Percentiles rank a stretch among this genome's conserved stretches.
Evolutionary conservation across 2,113 vertebrate species (phyloP).

Genomic region (Isurus oxyrinchus): DNA sequence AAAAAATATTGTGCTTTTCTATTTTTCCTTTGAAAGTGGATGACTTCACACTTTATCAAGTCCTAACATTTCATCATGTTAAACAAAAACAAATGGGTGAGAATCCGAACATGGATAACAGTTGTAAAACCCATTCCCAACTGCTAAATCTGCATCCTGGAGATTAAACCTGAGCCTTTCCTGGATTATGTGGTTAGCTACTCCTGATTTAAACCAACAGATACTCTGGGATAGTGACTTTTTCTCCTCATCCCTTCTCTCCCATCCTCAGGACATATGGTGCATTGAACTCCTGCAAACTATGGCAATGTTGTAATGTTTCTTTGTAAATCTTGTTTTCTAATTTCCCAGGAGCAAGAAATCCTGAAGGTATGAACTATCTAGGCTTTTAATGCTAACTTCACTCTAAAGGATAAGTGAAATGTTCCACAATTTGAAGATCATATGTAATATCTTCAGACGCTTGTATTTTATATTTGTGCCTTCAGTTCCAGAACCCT

Average conservation of each 20-base stretch:
- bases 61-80: not conserved
- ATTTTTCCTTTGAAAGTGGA: too few relatives aligned
- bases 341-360: slow-evolving; percentile 14
- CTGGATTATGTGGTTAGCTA: not conserved
- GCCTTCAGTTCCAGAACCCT: not conserved
- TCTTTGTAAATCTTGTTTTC: slow-evolving; percentile 19
- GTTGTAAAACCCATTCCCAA: not conserved
- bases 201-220: not conserved
- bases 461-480: not conserved
- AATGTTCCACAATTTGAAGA: not conserved
- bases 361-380: slow-evolving; percentile 12
- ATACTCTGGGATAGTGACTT: not conserved
- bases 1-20: too few relatives aligned
- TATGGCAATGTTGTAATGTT: not conserved
- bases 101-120: not conserved
- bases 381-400: not conserved
- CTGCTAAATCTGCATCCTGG: not conserved
- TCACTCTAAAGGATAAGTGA: not conserved
- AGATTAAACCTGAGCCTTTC: not conserved
- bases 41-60: not conserved
- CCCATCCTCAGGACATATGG: too few relatives aligned
- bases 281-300: not conserved
- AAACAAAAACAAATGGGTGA: not conserved
- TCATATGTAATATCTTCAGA: not conserved
- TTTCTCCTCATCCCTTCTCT: not conserved